phyloP scores from a whole-genome alignment of 2,888 invertebrate genomes.

The Ectemnius lituratus region DNA sequence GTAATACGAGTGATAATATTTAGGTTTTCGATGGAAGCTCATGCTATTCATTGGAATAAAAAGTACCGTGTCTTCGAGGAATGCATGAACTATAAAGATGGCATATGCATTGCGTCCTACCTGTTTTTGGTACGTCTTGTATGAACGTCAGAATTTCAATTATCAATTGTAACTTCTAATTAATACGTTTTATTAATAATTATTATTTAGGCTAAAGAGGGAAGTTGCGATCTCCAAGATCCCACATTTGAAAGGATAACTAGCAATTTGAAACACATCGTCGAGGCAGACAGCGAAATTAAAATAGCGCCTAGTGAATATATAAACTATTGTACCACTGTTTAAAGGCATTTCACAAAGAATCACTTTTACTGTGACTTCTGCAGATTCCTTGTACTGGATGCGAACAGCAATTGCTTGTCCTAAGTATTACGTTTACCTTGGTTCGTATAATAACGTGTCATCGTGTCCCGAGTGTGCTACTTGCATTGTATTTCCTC shows the following conservation, averaged over 20 bases:
- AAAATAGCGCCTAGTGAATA: conserved; percentile 64
- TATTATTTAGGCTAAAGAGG: conserved; percentile 49
- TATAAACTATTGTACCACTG: not conserved
- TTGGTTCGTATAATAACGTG: conserved; percentile 59
- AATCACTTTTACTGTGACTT: not conserved
- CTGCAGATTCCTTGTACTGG: conserved; percentile 66
- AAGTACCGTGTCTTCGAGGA: conserved; percentile 65
- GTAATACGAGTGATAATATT: not conserved
- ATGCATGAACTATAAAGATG: conserved; percentile 65
- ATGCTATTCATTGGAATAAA: conserved; percentile 68
- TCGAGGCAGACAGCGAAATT: conserved; percentile 36
- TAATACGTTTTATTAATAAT: not conserved
- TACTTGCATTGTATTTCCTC: conserved; percentile 69
- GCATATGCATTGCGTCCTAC: conserved; percentile 63
- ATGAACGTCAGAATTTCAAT: too few species aligned
- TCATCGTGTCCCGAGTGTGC: conserved; percentile 55
- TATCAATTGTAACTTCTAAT: too few species aligned
- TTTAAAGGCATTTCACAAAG: not conserved
- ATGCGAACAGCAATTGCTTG: conserved; percentile 63
- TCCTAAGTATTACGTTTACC: conserved; percentile 65
- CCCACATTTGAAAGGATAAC: conserved; percentile 62
- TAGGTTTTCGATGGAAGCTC: conserved; percentile 72
- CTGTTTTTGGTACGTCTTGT: conserved; percentile 63
- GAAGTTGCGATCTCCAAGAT: conserved; percentile 39
- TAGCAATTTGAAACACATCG: conserved; percentile 60